These are phyloP conservation scores for Menidia menidia DNA, from an alignment of 2,797 vertebrate genomes.

Conservation along the genomic window DNA sequence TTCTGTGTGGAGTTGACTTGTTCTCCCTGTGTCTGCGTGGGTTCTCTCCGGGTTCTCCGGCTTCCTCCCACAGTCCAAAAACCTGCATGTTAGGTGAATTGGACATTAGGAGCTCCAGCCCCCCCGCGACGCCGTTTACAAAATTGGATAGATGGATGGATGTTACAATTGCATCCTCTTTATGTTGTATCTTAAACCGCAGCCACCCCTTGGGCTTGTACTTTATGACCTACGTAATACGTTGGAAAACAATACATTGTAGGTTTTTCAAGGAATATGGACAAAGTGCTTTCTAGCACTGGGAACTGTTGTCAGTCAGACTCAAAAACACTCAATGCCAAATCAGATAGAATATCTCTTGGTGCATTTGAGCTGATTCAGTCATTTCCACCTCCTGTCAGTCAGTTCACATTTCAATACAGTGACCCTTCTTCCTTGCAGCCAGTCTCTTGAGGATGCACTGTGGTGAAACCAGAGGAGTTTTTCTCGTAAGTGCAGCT, in stretches of 20 bases:
- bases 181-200: background rate
- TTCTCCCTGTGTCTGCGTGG: too few relatives aligned
- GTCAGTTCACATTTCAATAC: slow-evolving; percentile 47
- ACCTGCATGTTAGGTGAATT: too few relatives aligned
- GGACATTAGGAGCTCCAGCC: too few relatives aligned
- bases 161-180: background rate
- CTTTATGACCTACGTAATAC: background rate
- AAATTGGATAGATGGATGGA: background rate
- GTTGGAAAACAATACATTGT: background rate
- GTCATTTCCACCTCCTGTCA: slow-evolving; percentile 44
- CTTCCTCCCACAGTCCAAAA: too few relatives aligned
- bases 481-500: slow-evolving; percentile 53
- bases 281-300: background rate
- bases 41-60: too few relatives aligned
- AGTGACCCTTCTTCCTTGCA: slow-evolving; percentile 42
- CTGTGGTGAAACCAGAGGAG: slow-evolving; percentile 38
- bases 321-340: slow-evolving; percentile 19
- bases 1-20: too few relatives aligned
- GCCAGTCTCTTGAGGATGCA: slow-evolving; percentile 31
- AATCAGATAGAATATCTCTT: slow-evolving; percentile 38
- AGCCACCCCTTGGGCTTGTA: background rate
- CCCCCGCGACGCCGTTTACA: too few relatives aligned
- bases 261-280: background rate
- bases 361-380: slow-evolving; percentile 34
- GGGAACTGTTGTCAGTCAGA: slow-evolving; percentile 17